These are phyloP conservation scores for Drosophila simulans DNA, from an alignment of 1,140 invertebrate genomes.

Conservation along the genomic window DNA sequence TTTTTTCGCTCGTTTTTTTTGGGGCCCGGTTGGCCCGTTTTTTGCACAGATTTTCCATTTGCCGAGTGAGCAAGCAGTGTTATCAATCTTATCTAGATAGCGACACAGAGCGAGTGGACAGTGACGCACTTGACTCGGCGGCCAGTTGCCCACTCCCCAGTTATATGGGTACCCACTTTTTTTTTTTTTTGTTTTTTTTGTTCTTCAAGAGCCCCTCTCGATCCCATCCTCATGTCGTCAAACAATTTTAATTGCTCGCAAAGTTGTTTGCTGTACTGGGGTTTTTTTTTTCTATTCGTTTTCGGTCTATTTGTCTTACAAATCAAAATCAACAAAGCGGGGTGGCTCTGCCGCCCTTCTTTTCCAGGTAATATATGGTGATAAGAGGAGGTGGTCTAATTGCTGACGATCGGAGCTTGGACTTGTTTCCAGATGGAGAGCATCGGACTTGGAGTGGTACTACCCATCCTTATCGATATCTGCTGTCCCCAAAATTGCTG, in stretches of 20 bases:
- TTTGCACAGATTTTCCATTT: conserved; percentile 69
- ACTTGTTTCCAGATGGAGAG: conserved; percentile 17
- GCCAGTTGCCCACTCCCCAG: conserved; percentile 28
- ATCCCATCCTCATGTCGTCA: conserved; percentile 42
- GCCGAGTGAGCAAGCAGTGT: conserved; percentile 38
- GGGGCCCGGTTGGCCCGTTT: conserved; percentile 18
- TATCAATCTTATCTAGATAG: conserved; percentile 77
- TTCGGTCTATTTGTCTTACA: conserved; percentile 72
- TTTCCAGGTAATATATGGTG: conserved; percentile 25
- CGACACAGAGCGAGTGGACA: conserved; percentile 53
- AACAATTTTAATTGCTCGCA: conserved; percentile 80
- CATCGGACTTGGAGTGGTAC: conserved; percentile 7
- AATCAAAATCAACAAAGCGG: conserved; percentile 64
- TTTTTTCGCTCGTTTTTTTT: conserved; percentile 31
- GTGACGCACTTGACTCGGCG: conserved; percentile 70
- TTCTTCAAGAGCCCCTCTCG: neutral
- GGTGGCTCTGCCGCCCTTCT: conserved; percentile 15
- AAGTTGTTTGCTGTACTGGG: conserved; percentile 73
- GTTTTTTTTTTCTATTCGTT: conserved; percentile 32
- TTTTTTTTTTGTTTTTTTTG: too few relatives aligned
- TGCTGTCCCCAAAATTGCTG: conserved; percentile 51
- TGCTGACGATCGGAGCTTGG: conserved; percentile 45
- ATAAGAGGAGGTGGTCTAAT: conserved; percentile 40
- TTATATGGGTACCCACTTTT: neutral
- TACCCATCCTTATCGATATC: conserved; percentile 22